These are phyloP conservation scores for Drosophila ironensis DNA, from an alignment of 1,140 invertebrate genomes.

Conservation along the genomic window DNA sequence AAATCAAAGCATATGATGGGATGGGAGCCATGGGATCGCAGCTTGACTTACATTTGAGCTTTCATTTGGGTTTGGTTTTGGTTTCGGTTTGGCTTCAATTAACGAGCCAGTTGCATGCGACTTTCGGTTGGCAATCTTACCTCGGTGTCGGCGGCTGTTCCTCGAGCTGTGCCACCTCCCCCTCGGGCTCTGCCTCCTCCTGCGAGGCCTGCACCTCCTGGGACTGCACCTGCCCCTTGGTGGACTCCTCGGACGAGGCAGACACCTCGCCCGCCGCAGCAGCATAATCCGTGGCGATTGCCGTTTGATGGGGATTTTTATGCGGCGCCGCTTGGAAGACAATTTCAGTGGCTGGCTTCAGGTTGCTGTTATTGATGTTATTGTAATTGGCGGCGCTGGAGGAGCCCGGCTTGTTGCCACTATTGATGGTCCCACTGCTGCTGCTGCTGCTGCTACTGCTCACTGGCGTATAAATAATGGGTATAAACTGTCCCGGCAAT, in stretches of 20 bases:
- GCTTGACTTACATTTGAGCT: constrained; percentile 35
- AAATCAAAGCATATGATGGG: constrained; percentile 1
- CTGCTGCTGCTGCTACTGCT: constrained; percentile 50
- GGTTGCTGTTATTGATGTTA: constrained; percentile 69
- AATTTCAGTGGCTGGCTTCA: constrained; percentile 51
- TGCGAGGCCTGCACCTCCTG: constrained; percentile 22
- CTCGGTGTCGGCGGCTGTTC: constrained; percentile 46
- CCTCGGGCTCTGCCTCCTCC: too few species aligned
- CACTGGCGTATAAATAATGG: constrained; percentile 78
- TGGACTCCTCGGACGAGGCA: constrained; percentile 8
- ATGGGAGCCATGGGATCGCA: constrained; percentile 7
- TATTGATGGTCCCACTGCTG: too few species aligned
- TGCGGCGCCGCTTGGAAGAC: constrained; percentile 49
- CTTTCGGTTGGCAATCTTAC: constrained; percentile 53
- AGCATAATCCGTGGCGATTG: constrained; percentile 70
- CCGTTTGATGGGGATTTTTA: constrained; percentile 73
- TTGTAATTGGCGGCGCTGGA: constrained; percentile 57
- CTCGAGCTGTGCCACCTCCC: not conserved
- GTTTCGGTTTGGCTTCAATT: too few species aligned
- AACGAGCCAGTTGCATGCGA: not conserved
- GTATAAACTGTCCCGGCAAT: constrained; percentile 80
- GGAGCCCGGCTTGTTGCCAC: constrained; percentile 29
- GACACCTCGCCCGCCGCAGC: constrained; percentile 22
- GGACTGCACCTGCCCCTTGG: constrained; percentile 9
- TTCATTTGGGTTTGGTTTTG: not conserved